These are phyloP conservation scores for Amphipyra berbera DNA, from an alignment of 2,888 invertebrate species.

Conservation along the genomic window DNA sequence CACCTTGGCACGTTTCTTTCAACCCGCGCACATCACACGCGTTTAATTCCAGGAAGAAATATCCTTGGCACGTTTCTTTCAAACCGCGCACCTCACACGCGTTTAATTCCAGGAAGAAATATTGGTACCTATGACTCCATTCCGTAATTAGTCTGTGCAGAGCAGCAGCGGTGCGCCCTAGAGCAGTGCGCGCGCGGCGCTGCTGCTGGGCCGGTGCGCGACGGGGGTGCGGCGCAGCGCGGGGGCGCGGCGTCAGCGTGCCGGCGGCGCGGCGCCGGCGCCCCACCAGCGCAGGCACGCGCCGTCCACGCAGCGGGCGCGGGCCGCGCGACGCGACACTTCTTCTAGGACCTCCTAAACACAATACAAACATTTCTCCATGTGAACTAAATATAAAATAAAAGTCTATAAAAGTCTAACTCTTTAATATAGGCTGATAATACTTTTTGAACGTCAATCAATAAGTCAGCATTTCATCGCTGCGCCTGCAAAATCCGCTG, in stretches of 20 bases:
- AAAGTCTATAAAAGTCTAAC: too few relatives aligned
- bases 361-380: neutral
- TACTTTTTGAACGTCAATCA: too few relatives aligned
- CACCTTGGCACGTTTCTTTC: neutral
- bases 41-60: too few relatives aligned
- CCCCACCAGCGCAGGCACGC: constrained; percentile 95
- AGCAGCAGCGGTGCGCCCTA: constrained; percentile 32
- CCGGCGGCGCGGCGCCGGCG: constrained; percentile 68
- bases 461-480: too few relatives aligned
- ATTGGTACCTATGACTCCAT: too few relatives aligned
- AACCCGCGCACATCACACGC: neutral
- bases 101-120: too few relatives aligned
- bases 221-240: constrained; percentile 60
- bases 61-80: neutral
- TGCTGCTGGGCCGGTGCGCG: constrained; percentile 60
- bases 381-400: too few relatives aligned
- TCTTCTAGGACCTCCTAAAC: constrained; percentile 97
- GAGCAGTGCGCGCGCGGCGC: constrained; percentile 66
- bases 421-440: too few relatives aligned
- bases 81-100: neutral
- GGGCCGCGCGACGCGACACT: constrained; percentile 95
- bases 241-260: constrained; percentile 71
- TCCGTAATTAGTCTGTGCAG: too few relatives aligned
- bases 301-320: constrained; percentile 96
- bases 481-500: too few relatives aligned